Evolutionary conservation across 2,888 invertebrate genomes (phyloP).

Genomic region (Mythimna vitellina): DNA sequence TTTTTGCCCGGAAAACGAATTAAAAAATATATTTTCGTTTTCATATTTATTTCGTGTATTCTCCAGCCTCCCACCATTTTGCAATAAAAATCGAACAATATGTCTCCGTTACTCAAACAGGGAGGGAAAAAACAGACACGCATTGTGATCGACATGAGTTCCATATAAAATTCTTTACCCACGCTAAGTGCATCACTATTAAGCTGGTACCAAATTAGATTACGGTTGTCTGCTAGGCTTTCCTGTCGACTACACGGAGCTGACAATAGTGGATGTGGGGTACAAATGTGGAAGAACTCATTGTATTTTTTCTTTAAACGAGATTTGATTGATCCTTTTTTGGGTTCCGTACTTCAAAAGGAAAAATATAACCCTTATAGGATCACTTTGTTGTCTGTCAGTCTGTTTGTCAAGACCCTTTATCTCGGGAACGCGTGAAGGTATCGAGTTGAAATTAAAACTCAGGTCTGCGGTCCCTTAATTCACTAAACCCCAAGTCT

Average conservation of each 20-base stretch:
- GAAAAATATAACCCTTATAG: too few species aligned
- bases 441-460: too few species aligned
- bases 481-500: too few species aligned
- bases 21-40: too few species aligned
- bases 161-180: slow-evolving; percentile 50
- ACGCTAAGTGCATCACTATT: slow-evolving; percentile 73
- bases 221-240: slow-evolving; percentile 73
- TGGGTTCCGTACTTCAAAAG: too few species aligned
- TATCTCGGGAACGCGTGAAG: too few species aligned
- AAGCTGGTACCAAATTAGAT: slow-evolving; percentile 75
- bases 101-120: not conserved
- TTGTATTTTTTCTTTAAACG: not conserved
- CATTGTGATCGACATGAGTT: slow-evolving; percentile 54
- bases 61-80: not conserved
- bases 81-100: not conserved
- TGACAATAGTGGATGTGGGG: slow-evolving; percentile 36
- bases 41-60: too few species aligned
- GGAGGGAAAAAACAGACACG: slow-evolving; percentile 14
- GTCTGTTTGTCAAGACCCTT: too few species aligned
- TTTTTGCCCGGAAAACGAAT: accelerated
- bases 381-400: too few species aligned
- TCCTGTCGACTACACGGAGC: slow-evolving; percentile 61
- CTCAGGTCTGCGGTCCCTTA: too few species aligned
- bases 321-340: not conserved
- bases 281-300: slow-evolving; percentile 38